Conservation (phyloP, 92 coral and sea anemone genomes). For the Montipora capitata region DNA sequence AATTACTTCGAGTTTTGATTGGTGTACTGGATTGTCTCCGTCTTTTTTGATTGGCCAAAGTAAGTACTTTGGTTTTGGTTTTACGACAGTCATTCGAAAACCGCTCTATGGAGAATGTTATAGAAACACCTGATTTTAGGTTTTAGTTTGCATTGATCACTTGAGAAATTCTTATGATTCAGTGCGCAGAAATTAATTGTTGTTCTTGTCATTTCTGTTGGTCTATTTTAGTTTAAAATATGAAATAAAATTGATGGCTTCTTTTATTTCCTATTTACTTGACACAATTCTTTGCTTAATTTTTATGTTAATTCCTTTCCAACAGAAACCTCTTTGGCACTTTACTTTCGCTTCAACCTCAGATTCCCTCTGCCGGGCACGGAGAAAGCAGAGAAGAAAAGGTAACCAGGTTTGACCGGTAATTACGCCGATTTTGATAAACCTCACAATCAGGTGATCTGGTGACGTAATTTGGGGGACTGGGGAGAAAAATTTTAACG, state of each 20-base stretch:
- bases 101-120: too few species aligned
- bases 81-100: neutral
- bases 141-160: too few species aligned
- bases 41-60: neutral
- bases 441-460: too few species aligned
- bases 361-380: slow-evolving; percentile 87
- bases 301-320: slow-evolving; percentile 5
- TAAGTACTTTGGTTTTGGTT: neutral
- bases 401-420: slow-evolving; percentile 42
- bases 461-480: too few species aligned
- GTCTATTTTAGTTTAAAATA: neutral
- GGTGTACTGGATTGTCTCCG: too few species aligned
- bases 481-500: too few species aligned
- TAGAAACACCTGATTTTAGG: too few species aligned
- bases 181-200: neutral
- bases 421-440: too few species aligned
- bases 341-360: slow-evolving; percentile 96
- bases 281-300: neutral
- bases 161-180: neutral
- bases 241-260: neutral
- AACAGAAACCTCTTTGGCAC: slow-evolving; percentile 94
- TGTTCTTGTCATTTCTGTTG: neutral
- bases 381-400: slow-evolving; percentile 98
- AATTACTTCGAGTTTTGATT: too few species aligned
- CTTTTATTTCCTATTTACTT: too few species aligned